Base-by-base conservation (phyloP, 2,888 invertebrate species). In the Mellilla xanthometata region DNA sequence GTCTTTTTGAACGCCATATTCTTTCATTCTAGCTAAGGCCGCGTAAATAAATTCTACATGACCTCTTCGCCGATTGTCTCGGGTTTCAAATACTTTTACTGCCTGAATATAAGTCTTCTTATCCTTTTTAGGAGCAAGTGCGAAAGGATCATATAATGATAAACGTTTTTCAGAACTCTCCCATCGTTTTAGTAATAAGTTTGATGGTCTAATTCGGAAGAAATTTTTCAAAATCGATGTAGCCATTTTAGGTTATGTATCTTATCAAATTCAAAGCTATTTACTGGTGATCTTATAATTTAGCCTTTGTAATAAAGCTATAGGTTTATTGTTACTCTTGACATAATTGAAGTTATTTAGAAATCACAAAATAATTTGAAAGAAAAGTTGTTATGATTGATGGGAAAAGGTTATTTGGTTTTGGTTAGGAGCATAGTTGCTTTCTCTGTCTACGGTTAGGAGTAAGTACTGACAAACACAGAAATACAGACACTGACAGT, bases 11-110 rank as follows among this genome's bases (percentile, higher is more conserved):
- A 98, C 97, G 0, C 95, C 96, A 80, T 95, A 99, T 43, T 95
- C 94, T 56, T 96, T 93, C 96, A 99, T 96, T 67, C 95, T 92
- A 41, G 93, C 93, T 51, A 99, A 78, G 0, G 98, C 98, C 0
- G 96, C 93, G 72, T 96, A 95, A 60, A 99, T 97, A 80, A 99
- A 99, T 67, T 98, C 97, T 0, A 97, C 96, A 76, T 98, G 97
- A 29, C 97, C 97, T 47, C 95, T 90, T 51, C 95, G 91, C 62
- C 94, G 92, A 0, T 90, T 90, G 58, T 94, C 94, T 28, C 92
- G 90, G 15, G 90, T 90, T 60, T 93, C 90, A 68, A 95, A 99
- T 50, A 94, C 92, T 58, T 94, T 93, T 39, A 97, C 87, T 78
- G 95, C 93, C 49, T 94, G 91, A 34, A 96, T 65, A 70, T 94